Evolutionary conservation across 2,888 invertebrate species (phyloP).

Genomic region (Nebria salina): DNA sequence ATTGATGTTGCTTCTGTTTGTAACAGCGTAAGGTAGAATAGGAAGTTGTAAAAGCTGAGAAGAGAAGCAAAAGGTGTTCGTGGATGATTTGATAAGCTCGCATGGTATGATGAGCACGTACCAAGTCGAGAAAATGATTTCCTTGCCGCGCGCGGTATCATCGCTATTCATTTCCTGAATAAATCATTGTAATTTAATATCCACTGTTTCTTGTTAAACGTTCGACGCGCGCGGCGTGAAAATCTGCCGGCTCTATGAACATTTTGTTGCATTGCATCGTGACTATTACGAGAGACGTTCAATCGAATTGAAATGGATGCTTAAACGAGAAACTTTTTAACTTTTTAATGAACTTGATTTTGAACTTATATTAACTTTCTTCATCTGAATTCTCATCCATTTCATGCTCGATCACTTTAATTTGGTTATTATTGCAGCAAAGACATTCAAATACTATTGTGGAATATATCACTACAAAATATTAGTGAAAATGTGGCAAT

Average conservation of each 20-base stretch:
- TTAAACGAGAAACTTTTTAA: conserved; percentile 7
- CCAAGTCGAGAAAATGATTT: conserved; percentile 23
- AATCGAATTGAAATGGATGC: conserved; percentile 6
- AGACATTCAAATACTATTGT: background rate
- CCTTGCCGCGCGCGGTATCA: conserved; percentile 4
- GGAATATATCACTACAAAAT: too few species aligned
- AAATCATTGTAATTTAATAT: conserved; percentile 64
- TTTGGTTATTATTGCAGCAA: background rate
- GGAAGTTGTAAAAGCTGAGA: background rate
- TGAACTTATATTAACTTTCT: conserved; percentile 11
- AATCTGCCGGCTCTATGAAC: conserved; percentile 6
- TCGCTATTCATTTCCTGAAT: conserved; percentile 62
- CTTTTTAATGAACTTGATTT: conserved; percentile 9
- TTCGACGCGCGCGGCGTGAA: conserved; percentile 44
- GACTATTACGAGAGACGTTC: conserved; percentile 17
- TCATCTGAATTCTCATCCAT: background rate
- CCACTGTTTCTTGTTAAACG: conserved; percentile 49
- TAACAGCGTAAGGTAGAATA: background rate
- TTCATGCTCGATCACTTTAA: background rate
- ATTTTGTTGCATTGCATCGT: conserved; percentile 28
- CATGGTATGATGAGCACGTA: conserved; percentile 16
- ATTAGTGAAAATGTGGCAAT: too few species aligned
- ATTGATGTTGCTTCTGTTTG: background rate
- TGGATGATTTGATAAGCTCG: conserved; percentile 32
- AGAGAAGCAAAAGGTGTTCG: background rate